Base-by-base conservation (phyloP, 2,113 vertebrate species). In the Nothocercus julius region DNA sequence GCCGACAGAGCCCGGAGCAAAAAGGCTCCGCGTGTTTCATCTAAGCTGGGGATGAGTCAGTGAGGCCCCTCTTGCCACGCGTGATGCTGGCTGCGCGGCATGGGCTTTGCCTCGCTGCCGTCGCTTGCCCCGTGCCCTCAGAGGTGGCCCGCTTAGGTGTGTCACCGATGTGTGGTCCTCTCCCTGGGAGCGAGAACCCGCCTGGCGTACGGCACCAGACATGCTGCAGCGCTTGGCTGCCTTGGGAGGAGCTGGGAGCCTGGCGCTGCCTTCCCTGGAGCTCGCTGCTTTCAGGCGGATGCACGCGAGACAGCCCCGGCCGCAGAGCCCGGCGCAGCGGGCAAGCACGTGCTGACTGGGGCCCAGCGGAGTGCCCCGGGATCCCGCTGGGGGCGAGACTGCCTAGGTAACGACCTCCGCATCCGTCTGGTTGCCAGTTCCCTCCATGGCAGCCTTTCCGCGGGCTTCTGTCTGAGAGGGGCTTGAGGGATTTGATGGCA, bases 301-400 rank as follows among this genome's bases (percentile, higher is more conserved):
- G 0, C 30, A 1, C 8, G 1, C 20, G 3, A 61, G 32, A 25
- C 5, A 1, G 74, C 2, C 7, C 0, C 10, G 40, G 2, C 9
- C 6, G 4, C 13, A 1, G 11, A 78, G 87, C 66, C 17, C n/a
- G 13, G 5, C 64, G 2, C 4, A 49, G 49, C 32, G 21, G 45
- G 28, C 25, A 36, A 17, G 25, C 45, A 20, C 18, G 27, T 25
- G 24, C 20, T 14, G 11, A 47, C 59, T 58, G 1, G 25, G 59
- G 69, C 56, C 70, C 25, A 42, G 2, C 15, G 64, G n/a, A 58
- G 53, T 24, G 8, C 53, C 3, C 7, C 14, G 0, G 85, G 53
- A 11, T 28, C 53, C 53, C 53, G 53, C 28, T 28, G 0, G 5
- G 69, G 51, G 13, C 2, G 36, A 10, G 49, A 34, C 51, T 15